phyloP scores from a whole-genome alignment of 2,888 invertebrate genomes.

The Tipula confusa region DNA sequence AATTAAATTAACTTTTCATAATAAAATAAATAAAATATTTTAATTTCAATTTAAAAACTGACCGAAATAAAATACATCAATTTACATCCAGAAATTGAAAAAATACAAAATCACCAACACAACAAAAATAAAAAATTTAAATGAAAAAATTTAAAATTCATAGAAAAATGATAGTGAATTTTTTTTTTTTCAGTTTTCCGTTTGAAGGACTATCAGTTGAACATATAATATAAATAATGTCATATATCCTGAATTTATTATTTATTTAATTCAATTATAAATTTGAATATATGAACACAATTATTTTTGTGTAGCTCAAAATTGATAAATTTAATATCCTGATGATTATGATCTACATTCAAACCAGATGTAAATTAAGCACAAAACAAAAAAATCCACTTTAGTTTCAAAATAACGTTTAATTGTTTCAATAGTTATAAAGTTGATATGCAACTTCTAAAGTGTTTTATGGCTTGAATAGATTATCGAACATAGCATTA shows the following conservation, averaged over 20 bases:
- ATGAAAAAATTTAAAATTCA: constrained; percentile 6
- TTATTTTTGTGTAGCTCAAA: background rate
- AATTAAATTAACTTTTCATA: background rate
- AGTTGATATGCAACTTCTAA: background rate
- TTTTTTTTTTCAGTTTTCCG: background rate
- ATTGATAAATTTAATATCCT: background rate
- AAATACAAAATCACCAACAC: too few relatives aligned
- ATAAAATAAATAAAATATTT: background rate
- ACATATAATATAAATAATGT: too few relatives aligned
- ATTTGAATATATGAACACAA: background rate
- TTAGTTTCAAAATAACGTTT: background rate
- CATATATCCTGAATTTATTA: background rate
- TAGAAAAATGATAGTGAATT: background rate
- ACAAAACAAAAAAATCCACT: background rate
- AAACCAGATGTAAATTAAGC: background rate
- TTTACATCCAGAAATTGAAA: background rate
- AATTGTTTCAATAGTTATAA: background rate
- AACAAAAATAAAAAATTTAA: background rate
- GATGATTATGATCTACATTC: background rate
- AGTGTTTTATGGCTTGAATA: background rate
- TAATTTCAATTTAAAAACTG: background rate
- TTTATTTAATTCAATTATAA: constrained; percentile 4
- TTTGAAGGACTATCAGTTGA: background rate
- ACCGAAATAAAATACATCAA: background rate
- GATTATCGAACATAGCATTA: background rate